Conservation (phyloP, 2,888 invertebrate genomes). For the Epicampocera succincta region DNA sequence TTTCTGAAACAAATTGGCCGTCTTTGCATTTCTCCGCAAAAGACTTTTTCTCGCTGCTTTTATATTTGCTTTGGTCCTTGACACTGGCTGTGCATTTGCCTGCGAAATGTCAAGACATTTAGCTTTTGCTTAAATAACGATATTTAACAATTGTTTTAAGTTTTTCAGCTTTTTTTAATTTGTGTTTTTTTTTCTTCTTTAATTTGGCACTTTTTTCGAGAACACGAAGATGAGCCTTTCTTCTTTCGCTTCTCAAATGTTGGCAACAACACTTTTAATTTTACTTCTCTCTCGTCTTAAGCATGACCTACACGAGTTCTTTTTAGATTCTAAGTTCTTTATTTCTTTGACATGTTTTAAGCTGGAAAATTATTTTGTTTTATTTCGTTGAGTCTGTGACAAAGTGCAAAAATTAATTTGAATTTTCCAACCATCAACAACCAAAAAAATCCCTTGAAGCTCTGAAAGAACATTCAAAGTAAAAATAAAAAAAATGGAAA, state of each 20-base stretch:
- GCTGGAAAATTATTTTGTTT: constrained; percentile 20
- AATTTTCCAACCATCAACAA: constrained; percentile 54
- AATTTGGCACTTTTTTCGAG: constrained; percentile 26
- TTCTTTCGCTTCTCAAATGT: constrained; percentile 18
- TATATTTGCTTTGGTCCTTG: not conserved
- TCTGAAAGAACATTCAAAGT: constrained; percentile 25
- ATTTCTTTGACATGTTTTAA: constrained; percentile 42
- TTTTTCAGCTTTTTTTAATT: constrained; percentile 27
- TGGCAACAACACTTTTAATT: constrained; percentile 47
- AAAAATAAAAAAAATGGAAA: not conserved
- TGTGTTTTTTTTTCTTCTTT: not conserved
- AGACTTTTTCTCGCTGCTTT: not conserved
- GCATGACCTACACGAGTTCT: not conserved
- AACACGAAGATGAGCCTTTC: constrained; percentile 37
- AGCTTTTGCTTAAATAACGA: constrained; percentile 57
- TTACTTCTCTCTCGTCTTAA: constrained; percentile 17
- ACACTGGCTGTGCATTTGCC: not conserved
- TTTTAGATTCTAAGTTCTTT: constrained; percentile 40
- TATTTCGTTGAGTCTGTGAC: constrained; percentile 46
- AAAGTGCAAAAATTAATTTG: constrained; percentile 70
- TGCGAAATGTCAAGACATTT: constrained; percentile 49
- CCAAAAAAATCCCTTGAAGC: constrained; percentile 50
- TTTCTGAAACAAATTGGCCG: constrained; percentile 30
- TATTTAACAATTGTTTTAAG: constrained; percentile 60
- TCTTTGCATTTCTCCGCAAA: constrained; percentile 5